Conservation (phyloP, 1,140 invertebrate genomes). For the Brachionus manjavacas region DNA sequence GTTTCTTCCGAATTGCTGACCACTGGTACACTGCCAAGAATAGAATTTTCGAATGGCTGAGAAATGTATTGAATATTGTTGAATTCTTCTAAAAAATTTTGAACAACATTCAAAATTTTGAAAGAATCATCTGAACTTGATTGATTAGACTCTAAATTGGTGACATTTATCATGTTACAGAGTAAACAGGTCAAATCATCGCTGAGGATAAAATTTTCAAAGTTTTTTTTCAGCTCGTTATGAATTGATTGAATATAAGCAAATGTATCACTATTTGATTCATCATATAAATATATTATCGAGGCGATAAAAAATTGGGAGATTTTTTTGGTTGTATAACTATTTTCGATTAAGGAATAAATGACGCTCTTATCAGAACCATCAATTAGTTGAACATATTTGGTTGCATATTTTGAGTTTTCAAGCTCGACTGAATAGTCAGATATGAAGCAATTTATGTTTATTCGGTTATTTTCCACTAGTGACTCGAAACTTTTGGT, state of each 20-base stretch:
- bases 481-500: background rate
- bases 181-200: constrained; percentile 7
- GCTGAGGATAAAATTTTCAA: background rate
- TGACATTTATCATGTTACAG: constrained; percentile 36
- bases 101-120: background rate
- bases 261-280: constrained; percentile 30
- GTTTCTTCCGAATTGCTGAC: background rate
- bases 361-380: constrained; percentile 6
- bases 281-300: constrained; percentile 35
- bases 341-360: background rate
- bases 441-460: constrained; percentile 24
- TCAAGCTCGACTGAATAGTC: constrained; percentile 10
- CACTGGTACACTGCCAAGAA: background rate
- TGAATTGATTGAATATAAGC: constrained; percentile 36
- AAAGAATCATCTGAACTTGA: background rate
- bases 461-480: background rate
- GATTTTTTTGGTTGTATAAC: background rate
- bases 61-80: constrained; percentile 30
- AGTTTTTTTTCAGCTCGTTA: constrained; percentile 6
- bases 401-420: background rate
- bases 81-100: constrained; percentile 7
- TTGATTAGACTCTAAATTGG: background rate
- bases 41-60: background rate
- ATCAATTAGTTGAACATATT: constrained; percentile 35
- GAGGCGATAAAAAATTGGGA: background rate